Conservation (phyloP, 2,113 vertebrate genomes). For the Dermatemys mawii region DNA sequence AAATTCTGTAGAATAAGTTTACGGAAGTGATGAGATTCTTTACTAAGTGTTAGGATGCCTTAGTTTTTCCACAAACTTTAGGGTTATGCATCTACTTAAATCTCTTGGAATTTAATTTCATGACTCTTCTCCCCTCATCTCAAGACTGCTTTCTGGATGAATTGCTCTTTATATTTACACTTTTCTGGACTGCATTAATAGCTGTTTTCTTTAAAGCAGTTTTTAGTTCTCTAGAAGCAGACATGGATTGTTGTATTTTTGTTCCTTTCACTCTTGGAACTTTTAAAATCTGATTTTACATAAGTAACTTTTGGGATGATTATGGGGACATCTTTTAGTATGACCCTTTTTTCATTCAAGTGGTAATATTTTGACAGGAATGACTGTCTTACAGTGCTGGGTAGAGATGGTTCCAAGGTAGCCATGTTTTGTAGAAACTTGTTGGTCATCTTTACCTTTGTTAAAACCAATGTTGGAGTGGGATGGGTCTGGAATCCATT, state of each 20-base stretch:
- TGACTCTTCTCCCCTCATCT: not conserved
- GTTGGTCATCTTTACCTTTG: not conserved
- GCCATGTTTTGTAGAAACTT: not conserved
- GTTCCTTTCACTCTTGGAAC: not conserved
- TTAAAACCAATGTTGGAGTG: not conserved
- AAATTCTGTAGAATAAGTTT: not conserved
- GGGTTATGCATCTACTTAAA: not conserved
- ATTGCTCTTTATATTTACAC: not conserved
- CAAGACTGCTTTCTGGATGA: not conserved
- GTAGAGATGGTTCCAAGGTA: not conserved
- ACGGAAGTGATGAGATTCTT: not conserved
- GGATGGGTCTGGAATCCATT: not conserved
- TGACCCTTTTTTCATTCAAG: not conserved
- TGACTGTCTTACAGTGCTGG: not conserved
- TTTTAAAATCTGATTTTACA: not conserved
- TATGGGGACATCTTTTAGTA: not conserved
- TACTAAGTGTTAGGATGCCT: not conserved
- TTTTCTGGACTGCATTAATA: not conserved
- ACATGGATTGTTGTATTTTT: not conserved
- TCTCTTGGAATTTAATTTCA: not conserved
- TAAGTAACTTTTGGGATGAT: not conserved
- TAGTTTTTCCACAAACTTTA: not conserved
- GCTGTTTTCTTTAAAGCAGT: not conserved
- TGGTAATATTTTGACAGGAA: rapidly evolving
- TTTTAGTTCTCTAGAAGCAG: not conserved